phyloP scores from a whole-genome alignment of 1,140 invertebrate species.

The Zaprionus davidi region DNA sequence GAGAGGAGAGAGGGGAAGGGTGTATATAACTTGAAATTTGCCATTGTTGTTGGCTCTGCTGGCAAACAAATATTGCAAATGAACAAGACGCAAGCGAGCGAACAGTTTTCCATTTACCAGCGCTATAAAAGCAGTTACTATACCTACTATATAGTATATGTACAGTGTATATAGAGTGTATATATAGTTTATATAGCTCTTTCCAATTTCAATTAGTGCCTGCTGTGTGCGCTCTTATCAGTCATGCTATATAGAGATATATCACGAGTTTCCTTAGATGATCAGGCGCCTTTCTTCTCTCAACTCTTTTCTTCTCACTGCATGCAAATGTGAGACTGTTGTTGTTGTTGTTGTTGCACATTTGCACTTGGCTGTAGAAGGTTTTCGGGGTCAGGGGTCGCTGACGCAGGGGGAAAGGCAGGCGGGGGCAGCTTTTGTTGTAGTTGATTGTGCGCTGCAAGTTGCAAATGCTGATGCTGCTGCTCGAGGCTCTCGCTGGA shows the following conservation, averaged over 20 bases:
- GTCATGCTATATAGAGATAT: background rate
- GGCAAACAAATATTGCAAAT: constrained; percentile 2
- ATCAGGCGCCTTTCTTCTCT: background rate
- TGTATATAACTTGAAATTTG: constrained; percentile 10
- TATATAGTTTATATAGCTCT: background rate
- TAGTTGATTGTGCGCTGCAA: constrained; percentile 45
- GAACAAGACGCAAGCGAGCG: background rate
- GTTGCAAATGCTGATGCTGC: constrained; percentile 8
- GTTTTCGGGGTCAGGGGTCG: background rate
- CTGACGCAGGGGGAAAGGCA: constrained; percentile 15
- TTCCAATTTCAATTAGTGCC: background rate
- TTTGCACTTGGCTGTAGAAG: constrained; percentile 45
- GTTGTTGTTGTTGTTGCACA: constrained; percentile 24
- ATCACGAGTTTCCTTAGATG: background rate
- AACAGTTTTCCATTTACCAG: background rate
- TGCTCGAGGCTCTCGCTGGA: background rate
- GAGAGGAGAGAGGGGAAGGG: background rate
- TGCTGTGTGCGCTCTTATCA: background rate
- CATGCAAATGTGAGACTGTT: constrained; percentile 54
- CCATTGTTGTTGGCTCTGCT: background rate
- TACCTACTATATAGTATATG: background rate
- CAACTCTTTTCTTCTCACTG: background rate
- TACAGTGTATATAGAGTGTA: background rate
- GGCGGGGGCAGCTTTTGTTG: constrained; percentile 29
- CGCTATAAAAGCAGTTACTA: background rate